These are phyloP conservation scores for Synanceia verrucosa DNA, from an alignment of 2,797 vertebrate species.

Conservation along the genomic window DNA sequence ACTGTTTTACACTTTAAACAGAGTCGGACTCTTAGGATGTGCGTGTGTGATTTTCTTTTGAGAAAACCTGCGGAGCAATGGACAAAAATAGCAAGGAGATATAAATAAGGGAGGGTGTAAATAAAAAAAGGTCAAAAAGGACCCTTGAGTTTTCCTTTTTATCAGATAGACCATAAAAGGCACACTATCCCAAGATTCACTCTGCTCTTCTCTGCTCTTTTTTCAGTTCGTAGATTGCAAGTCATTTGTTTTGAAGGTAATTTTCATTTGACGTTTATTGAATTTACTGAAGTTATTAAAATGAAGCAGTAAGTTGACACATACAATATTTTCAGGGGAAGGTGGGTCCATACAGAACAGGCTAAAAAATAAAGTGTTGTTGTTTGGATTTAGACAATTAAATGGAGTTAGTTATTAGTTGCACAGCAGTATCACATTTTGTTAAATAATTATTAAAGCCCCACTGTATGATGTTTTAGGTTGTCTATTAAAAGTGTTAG, in stretches of 20 bases:
- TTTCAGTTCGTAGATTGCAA: neutral
- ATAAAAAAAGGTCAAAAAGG: neutral
- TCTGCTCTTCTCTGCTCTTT: neutral
- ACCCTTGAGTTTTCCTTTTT: neutral
- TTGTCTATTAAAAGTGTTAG: no score
- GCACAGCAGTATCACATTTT: no score
- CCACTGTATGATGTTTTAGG: no score
- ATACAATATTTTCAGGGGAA: neutral
- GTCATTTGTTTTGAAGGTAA: neutral
- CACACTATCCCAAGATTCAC: neutral
- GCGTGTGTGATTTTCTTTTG: neutral
- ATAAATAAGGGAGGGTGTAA: neutral
- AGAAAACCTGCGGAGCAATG: neutral
- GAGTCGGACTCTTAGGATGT: conserved; percentile 13
- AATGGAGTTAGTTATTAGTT: no score
- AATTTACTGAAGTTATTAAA: neutral
- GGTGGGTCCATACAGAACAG: neutral
- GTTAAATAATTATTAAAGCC: neutral
- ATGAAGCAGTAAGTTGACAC: neutral
- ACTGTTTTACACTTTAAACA: conserved; percentile 34
- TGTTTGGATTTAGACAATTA: neutral
- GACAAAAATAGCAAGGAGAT: neutral
- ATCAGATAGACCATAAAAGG: neutral
- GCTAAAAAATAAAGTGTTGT: neutral
- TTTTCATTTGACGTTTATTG: neutral